Base-by-base conservation (phyloP, 2,113 vertebrate species). In the Malurus alboscapulatus region DNA sequence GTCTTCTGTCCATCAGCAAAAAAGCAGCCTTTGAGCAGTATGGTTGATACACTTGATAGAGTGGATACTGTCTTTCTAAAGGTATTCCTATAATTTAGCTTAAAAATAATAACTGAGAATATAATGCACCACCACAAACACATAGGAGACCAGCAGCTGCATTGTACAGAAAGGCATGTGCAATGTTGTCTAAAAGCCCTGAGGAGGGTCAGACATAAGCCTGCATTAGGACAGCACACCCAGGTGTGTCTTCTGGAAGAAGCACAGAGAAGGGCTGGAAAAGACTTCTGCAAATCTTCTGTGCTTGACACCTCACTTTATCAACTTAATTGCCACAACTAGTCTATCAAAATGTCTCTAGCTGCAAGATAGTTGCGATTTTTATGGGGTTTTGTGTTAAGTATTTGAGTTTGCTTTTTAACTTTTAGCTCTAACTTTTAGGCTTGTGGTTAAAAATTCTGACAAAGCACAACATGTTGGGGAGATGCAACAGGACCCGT, bases 41-140 rank as follows among this genome's bases (percentile, higher is more conserved):
- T 73, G 66, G 85, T 96, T 95, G 94, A 85, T 94, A 88, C 67
- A n/a, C n/a, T 95, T 90, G 54, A 92, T 96, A 91, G 61, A 75
- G 42, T 77, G 95, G 44, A 87, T 96, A 73, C 57, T 96, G 59
- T 78, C 79, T 95, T 84, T 74, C 81, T 81, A 69, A 76, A 58
- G 44, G 26, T 50, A 26, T 12, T 50, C 25, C 30, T 75, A 12
- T 20, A 25, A 42, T 75, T 90, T 69, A 75, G 40, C 57, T 84
- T 67, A 59, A 91, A 86, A 74, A 62, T 51, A 67, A 24, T 34
- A 57, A 73, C 29, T 67, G 24, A 65, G 19, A 79, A 50, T 72
- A 62, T 65, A 68, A 79, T 65, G 63, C 73, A 59, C 21, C 17
- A n/a, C 17, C 3, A 7, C 17, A 57, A 50, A 76, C 17, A 57